Base-by-base conservation (phyloP, 2,888 invertebrate genomes). In the Iphiclides podalirius region DNA sequence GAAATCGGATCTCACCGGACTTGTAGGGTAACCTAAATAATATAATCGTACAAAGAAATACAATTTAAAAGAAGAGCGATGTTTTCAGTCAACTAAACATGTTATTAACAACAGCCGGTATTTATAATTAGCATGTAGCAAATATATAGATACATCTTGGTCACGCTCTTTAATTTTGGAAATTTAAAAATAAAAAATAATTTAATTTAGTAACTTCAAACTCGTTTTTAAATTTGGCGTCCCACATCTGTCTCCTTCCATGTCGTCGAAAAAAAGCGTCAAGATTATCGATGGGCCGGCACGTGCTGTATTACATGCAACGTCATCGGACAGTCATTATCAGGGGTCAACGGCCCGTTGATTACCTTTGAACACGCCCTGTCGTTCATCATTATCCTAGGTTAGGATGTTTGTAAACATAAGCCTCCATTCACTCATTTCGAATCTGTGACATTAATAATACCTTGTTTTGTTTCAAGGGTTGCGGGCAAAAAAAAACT, bases 341-440 rank as follows among this genome's bases (percentile, higher is more conserved):
- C 75, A 66, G 80, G 71, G 88, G 86, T 85, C 86, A 84, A 77
- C 72, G 82, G 70, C 81, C 77, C 71, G 71, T 74, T 87, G 86
- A 87, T 87, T 86, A 84, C 84, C 85, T 73, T 75, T 65, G 67
- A 74, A 70, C 78, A 74, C 77, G 83, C 84, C 84, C 82, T 87
- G 85, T 79, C 86, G 79, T 77, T 86, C 80, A 83, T 83, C 85
- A 87, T 88, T 88, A 87, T 81, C 86, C 87, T 88, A 88, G 88
- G 88, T 88, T 87, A 86, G 83, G 79, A 81, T 85, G 84, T 87
- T 87, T 86, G 87, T 87, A 88, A 88, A 88, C 88, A 88, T 74
- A 68, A 70, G 74, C 71, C 69, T 55, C 71, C 75, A 79, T 80
- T 79, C 75, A 77, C 59, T 64, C 65, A 66, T 72, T 79, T 67